Evolutionary conservation across 2,113 vertebrate genomes (phyloP).

Genomic region (Scomber scombrus): DNA sequence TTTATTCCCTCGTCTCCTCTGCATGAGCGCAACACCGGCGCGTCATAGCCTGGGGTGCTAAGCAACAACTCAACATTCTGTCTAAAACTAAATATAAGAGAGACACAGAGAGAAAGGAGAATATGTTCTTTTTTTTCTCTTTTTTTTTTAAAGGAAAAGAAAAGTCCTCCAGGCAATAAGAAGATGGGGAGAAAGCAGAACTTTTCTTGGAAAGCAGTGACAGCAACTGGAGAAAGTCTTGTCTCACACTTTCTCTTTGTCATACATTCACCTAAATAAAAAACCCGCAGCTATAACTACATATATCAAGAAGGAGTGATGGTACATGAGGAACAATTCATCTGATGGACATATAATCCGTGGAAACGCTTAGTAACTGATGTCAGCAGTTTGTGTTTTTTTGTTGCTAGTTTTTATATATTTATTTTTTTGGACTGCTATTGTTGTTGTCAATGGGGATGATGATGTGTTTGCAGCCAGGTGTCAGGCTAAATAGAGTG

Average conservation of each 20-base stretch:
- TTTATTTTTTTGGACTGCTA: background rate
- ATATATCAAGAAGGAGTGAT: background rate
- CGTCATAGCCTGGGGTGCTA: constrained; percentile 59
- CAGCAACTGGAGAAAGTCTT: background rate
- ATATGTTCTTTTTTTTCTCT: constrained; percentile 54
- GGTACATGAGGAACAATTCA: background rate
- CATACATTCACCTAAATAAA: background rate
- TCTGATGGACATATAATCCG: background rate
- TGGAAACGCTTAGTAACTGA: background rate
- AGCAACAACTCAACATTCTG: constrained; percentile 50
- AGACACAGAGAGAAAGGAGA: constrained; percentile 29
- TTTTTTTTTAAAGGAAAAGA: constrained; percentile 19
- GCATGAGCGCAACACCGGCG: constrained; percentile 9
- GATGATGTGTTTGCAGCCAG: constrained; percentile 22
- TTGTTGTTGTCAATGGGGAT: background rate
- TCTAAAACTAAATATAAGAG: constrained; percentile 52
- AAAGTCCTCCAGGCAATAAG: constrained; percentile 56
- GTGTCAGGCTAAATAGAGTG: constrained; percentile 55
- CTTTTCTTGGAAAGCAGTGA: constrained; percentile 67
- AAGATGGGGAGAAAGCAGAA: constrained; percentile 45
- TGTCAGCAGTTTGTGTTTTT: constrained; percentile 2
- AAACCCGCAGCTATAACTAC: background rate
- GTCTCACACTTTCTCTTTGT: background rate
- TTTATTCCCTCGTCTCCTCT: constrained; percentile 14
- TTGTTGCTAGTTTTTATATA: no score